Conservation (phyloP, 2,797 vertebrate genomes). For the Anisognathus igniventris region DNA sequence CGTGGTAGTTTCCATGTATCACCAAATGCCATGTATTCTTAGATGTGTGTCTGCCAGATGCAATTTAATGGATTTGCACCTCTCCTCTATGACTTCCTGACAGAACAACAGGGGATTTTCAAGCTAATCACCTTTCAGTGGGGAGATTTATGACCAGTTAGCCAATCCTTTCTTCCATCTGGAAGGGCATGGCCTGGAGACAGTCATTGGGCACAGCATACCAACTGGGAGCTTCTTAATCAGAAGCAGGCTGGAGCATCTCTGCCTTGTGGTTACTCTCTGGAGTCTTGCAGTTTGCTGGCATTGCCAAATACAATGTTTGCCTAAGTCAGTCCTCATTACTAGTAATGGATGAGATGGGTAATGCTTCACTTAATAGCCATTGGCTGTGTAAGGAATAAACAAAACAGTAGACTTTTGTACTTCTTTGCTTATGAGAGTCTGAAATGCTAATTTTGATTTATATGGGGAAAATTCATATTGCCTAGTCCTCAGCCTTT, state of each 20-base stretch:
- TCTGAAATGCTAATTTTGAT: neutral
- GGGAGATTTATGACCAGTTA: neutral
- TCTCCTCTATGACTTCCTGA: neutral
- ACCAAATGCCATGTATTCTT: neutral
- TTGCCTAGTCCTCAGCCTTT: neutral
- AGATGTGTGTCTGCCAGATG: neutral
- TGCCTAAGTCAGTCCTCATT: neutral
- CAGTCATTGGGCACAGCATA: neutral
- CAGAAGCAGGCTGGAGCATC: neutral
- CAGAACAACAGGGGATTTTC: constrained; percentile 16
- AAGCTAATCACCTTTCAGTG: constrained; percentile 25
- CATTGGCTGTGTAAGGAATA: neutral
- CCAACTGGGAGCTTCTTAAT: neutral
- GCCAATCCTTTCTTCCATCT: neutral
- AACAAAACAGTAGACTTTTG: neutral
- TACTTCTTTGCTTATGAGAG: neutral
- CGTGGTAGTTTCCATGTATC: neutral
- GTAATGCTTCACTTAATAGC: neutral
- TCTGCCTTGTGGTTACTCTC: neutral
- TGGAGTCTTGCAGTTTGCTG: neutral
- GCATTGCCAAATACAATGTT: neutral
- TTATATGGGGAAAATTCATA: neutral
- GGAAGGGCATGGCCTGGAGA: neutral
- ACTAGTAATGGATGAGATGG: neutral
- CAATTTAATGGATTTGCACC: constrained; percentile 1